Base-by-base conservation (phyloP, 2,888 invertebrate genomes). In the Nemapogon koenigi region DNA sequence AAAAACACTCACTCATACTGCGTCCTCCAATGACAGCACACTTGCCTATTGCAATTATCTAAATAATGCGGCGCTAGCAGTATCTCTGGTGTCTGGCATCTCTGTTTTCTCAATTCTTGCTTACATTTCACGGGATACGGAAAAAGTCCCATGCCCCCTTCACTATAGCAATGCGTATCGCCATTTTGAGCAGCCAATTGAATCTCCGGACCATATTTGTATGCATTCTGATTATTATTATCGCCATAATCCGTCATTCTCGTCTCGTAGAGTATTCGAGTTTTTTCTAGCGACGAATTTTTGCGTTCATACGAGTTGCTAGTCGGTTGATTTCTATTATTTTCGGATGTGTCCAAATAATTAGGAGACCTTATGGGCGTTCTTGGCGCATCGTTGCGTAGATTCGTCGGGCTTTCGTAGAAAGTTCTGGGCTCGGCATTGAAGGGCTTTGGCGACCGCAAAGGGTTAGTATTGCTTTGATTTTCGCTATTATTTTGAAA, bases 1-100 rank as follows among this genome's bases (percentile, higher is more conserved):
- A n/a, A 28, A 16, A 31, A 26, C 31, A 62, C 66, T 62, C 30
- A 72, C 72, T 58, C 43, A 33, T 70, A 71, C 0, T 75, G 62
- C 16, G 68, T 55, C 43, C 76, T 63, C 81, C 82, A 70, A 48
- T 82, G 65, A 50, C 80, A 68, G 63, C 79, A 66, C 26, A 73
- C 60, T 46, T 68, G 78, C 16, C 75, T 47, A 31, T 49, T 62
- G 38, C 72, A 70, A 0, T 66, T 64, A 41, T 84, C 83, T 37
- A 89, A 59, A 57, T 87, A 89, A 47, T 88, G 85, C 11, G 92
- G 91, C 1, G 90, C 87, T 16, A 92, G 64, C 19, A 92, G 66
- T 25, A 92, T 86, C 71, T 92, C 91, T 0, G 91, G 89, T 0
- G 90, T 90, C 46, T 89, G 82, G 35, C 87, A 85, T 33, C 85